Percentiles rank a stretch among this genome's conserved stretches.
phyloP scores from a whole-genome alignment of 2,797 vertebrate species.

The Babyrousa celebensis region DNA sequence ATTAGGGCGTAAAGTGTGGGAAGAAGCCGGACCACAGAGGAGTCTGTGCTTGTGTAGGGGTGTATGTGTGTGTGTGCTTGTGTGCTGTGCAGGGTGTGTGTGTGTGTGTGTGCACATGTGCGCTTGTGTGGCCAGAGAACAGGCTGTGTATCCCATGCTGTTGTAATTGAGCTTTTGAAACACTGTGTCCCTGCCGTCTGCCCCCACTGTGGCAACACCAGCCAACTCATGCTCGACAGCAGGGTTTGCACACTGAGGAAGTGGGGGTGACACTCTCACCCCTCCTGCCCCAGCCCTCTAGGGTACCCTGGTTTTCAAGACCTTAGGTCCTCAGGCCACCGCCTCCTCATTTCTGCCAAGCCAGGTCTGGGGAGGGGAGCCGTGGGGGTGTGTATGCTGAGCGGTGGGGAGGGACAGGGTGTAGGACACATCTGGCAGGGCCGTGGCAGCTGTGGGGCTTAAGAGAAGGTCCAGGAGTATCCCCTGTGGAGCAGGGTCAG shows the following conservation, averaged over 20 bases:
- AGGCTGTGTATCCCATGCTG: neutral
- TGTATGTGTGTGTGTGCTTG: too few species aligned
- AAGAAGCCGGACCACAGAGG: neutral
- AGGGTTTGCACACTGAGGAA: neutral
- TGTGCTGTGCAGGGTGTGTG: accelerated
- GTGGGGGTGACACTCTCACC: neutral
- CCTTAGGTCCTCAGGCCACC: neutral
- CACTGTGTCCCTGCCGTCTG: accelerated
- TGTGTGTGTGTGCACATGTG: neutral
- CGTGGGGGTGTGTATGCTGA: neutral
- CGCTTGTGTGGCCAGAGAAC: neutral
- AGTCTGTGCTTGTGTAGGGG: neutral
- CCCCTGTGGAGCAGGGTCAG: neutral
- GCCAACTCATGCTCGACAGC: neutral
- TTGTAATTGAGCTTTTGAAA: neutral
- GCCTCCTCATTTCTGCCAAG: neutral
- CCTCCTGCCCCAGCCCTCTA: neutral
- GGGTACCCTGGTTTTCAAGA: neutral
- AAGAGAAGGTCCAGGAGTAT: neutral
- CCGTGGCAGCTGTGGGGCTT: neutral
- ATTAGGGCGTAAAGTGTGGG: neutral
- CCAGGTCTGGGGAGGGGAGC: neutral
- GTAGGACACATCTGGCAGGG: neutral
- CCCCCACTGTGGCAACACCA: too few species aligned
- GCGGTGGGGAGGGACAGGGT: too few species aligned